phyloP scores from a whole-genome alignment of 2,888 invertebrate species.

The Fissipunctia ypsillon region DNA sequence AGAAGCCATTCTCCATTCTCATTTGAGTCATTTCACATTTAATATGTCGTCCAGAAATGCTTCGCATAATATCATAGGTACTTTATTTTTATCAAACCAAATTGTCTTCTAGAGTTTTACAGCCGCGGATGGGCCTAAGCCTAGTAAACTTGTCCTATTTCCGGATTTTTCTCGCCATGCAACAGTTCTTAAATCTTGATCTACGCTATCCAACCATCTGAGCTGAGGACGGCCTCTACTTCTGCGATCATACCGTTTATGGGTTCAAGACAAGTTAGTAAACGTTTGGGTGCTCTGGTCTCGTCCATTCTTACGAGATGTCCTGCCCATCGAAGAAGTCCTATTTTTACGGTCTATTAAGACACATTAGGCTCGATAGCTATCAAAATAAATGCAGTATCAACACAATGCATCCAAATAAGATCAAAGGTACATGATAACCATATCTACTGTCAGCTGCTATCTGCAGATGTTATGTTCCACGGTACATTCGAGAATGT shows the following conservation, averaged over 20 bases:
- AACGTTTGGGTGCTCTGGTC: not conserved
- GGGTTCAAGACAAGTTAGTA: too few relatives aligned
- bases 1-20: not conserved
- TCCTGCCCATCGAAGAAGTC: not conserved
- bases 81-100: too few relatives aligned
- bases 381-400: not conserved
- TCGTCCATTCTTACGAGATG: not conserved
- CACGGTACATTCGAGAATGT: not conserved
- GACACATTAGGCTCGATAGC: not conserved
- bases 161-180: not conserved
- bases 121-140: not conserved
- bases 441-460: not conserved
- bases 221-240: not conserved
- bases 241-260: too few relatives aligned
- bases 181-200: not conserved
- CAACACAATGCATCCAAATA: not conserved
- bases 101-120: too few relatives aligned
- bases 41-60: not conserved
- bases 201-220: not conserved
- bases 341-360: not conserved
- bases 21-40: not conserved
- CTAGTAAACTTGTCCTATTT: not conserved
- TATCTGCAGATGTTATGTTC: not conserved
- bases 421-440: not conserved
- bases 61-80: not conserved